Percentiles rank a stretch among this genome's conserved stretches.
Conservation (phyloP, 2,888 invertebrate genomes). For the Aspidiotus destructor region DNA sequence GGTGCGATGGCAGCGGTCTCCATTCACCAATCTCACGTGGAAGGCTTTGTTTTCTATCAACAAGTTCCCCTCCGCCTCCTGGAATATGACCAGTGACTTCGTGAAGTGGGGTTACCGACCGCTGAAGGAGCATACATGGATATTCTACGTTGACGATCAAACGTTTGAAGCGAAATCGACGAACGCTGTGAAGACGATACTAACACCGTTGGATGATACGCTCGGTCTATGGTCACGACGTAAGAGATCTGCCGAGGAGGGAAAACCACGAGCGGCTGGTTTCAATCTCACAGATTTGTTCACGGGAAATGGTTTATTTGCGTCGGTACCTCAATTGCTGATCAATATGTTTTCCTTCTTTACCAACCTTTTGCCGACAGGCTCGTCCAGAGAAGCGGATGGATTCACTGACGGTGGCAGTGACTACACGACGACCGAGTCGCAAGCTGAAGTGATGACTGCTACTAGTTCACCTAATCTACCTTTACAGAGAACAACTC, state of each 20-base stretch:
- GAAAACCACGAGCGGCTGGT: neutral
- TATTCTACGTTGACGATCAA: constrained; percentile 9
- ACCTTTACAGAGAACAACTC: neutral
- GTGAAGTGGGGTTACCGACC: constrained; percentile 7
- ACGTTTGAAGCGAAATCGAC: constrained; percentile 12
- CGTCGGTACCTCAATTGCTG: constrained; percentile 19
- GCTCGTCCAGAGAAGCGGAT: neutral
- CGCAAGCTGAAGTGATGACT: constrained; percentile 20
- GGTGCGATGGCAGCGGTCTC: constrained; percentile 30
- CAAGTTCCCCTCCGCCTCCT: constrained; percentile 6
- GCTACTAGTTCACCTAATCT: neutral
- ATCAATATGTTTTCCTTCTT: constrained; percentile 23
- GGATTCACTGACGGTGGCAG: neutral
- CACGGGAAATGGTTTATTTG: constrained; percentile 24
- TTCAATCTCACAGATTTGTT: constrained; percentile 21
- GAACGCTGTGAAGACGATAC: neutral
- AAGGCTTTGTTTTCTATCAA: constrained; percentile 4
- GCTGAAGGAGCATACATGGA: neutral
- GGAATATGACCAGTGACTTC: constrained; percentile 10
- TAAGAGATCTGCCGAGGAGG: neutral
- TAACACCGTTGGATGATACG: neutral
- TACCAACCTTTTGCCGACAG: constrained; percentile 17
- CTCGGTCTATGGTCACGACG: neutral
- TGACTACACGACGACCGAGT: constrained; percentile 13
- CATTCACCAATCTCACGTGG: constrained; percentile 10